phyloP scores from a whole-genome alignment of 1,140 invertebrate species.

The Drosophila fuyamai region DNA sequence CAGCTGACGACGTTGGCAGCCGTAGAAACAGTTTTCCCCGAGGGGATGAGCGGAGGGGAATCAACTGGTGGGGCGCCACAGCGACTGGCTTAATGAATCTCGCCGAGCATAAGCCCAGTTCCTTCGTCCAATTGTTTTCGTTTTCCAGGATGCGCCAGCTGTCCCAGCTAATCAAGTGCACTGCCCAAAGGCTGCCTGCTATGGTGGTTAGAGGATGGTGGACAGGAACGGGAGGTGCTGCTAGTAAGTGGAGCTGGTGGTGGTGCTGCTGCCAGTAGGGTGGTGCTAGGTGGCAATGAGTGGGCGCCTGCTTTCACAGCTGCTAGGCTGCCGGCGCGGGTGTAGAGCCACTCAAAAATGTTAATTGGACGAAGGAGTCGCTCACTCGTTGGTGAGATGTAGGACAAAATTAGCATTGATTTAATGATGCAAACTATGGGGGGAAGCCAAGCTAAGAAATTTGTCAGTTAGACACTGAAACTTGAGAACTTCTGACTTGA shows the following conservation, averaged over 20 bases:
- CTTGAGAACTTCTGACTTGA: neutral
- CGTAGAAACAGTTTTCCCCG: slow-evolving; percentile 29
- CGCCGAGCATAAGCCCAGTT: slow-evolving; percentile 18
- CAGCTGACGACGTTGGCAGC: slow-evolving; percentile 49
- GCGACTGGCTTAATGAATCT: slow-evolving; percentile 67
- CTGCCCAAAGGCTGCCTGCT: slow-evolving; percentile 29
- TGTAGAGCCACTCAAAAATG: slow-evolving; percentile 39
- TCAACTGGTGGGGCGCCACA: slow-evolving; percentile 54
- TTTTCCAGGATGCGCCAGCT: slow-evolving; percentile 45
- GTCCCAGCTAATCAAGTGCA: slow-evolving; percentile 68
- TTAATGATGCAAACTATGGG: slow-evolving; percentile 60
- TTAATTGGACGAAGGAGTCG: slow-evolving; percentile 46
- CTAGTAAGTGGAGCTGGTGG: too few species aligned
- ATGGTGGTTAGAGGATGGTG: slow-evolving; percentile 2
- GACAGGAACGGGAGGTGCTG: neutral
- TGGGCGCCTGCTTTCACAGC: slow-evolving; percentile 29
- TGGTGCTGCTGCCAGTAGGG: neutral
- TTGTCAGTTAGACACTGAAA: neutral
- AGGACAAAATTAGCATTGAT: slow-evolving; percentile 62
- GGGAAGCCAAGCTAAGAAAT: slow-evolving; percentile 1
- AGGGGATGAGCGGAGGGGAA: slow-evolving; percentile 16
- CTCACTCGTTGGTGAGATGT: slow-evolving; percentile 17
- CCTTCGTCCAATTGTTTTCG: slow-evolving; percentile 40
- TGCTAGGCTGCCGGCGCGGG: slow-evolving; percentile 21
- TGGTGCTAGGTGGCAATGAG: neutral